Conservation (phyloP, 2,797 vertebrate genomes). For the Prunella strophiata region DNA sequence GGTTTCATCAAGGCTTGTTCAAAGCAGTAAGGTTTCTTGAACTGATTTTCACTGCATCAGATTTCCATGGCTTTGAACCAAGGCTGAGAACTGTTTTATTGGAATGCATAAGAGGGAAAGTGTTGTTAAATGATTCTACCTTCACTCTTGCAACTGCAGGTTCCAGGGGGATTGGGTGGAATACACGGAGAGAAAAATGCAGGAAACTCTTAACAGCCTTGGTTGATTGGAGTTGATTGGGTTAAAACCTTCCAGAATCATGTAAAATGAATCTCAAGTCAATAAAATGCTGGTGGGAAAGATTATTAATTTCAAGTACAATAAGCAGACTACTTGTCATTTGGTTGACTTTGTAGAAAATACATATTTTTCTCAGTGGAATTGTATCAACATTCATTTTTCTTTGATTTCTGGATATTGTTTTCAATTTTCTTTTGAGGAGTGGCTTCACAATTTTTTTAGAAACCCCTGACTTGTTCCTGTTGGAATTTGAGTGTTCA, state of each 20-base stretch:
- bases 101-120: background rate
- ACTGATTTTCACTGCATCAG: conserved; percentile 51
- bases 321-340: conserved; percentile 68
- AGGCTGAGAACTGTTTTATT: conserved; percentile 27
- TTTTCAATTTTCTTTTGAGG: conserved; percentile 61
- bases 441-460: conserved; percentile 53
- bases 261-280: conserved; percentile 61
- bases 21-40: conserved; percentile 35
- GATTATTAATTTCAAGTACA: conserved; percentile 61
- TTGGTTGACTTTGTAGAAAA: conserved; percentile 61
- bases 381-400: conserved; percentile 64
- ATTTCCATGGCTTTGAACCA: conserved; percentile 43
- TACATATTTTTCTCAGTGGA: conserved; percentile 62
- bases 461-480: conserved; percentile 49
- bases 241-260: conserved; percentile 67
- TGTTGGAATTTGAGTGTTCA: conserved; percentile 43
- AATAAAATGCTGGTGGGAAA: conserved; percentile 64
- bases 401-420: conserved; percentile 69
- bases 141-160: background rate
- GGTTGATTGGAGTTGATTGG: conserved; percentile 64
- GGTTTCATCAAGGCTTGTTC: conserved; percentile 35
- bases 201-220: conserved; percentile 60
- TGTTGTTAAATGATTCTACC: conserved; percentile 17
- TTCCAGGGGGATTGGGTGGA: conserved; percentile 51
- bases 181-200: conserved; percentile 13